Base-by-base conservation (phyloP, 2,797 vertebrate genomes). In the Cyclopterus lumpus region DNA sequence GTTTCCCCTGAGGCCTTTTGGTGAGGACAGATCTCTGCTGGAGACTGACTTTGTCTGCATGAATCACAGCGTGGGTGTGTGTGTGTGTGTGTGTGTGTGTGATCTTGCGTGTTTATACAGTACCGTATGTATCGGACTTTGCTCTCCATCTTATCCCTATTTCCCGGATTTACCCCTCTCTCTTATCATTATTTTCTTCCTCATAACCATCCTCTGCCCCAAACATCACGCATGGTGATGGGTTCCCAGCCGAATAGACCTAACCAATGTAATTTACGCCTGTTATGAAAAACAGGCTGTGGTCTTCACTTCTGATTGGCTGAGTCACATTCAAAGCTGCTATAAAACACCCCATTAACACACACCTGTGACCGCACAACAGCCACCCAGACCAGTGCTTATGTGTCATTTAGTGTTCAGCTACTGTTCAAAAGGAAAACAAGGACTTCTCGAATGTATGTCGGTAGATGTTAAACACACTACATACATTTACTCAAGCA, bases 11-110 rank as follows among this genome's bases (percentile, higher is more conserved):
- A 91, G 88, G 90, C 87, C 76, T 75, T 75, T 79, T 88, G 79
- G 88, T 91, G 91, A 93, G 91, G 87, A 92, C 88, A 93, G 87
- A 93, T 90, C 91, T 81, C 88, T 91, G 79, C 89, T 88, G 90
- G 91, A 93, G 89, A 90, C 90, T 77, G 78, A 85, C 79, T 91
- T 84, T 85, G 85, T 88, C 83, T 86, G 69, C 72, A 83, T 88
- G 88, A 93, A 91, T 91, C 89, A 90, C 81, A 80, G 81, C 18
- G 40, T 89, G 82, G 68, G 83, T 84, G 77, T 87, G 75, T 80
- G 24, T 79, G 24, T 74, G 76, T 61, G 63, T 70, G 36, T 40
- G 49, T 24, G n/a, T 24, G 22, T 51, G 61, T 55, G 67, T 28
- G 51, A 77, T 71, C 69, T 59, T 73, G 79, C 28, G 8, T 88